Evolutionary conservation across 2,888 invertebrate species (phyloP).

Genomic region (Dynastes grantii): DNA sequence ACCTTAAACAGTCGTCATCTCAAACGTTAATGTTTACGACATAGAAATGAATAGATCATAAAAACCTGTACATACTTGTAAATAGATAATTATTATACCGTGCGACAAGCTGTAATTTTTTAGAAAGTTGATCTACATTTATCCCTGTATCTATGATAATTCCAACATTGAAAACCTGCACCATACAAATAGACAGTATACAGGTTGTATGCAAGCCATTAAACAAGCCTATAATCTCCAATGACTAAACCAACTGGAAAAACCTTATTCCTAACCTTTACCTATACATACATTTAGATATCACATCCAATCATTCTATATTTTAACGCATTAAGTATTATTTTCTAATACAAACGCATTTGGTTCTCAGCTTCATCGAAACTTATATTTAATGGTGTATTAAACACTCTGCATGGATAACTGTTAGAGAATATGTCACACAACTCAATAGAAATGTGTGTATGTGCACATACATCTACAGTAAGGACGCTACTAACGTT

Average conservation of each 20-base stretch:
- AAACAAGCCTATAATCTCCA: background rate
- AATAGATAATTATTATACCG: slow-evolving; percentile 37
- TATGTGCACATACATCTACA: no score
- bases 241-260: background rate
- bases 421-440: no score
- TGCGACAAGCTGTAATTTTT: slow-evolving; percentile 32
- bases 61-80: slow-evolving; percentile 39
- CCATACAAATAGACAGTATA: background rate
- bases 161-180: slow-evolving; percentile 12
- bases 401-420: no score
- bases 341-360: no score
- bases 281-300: no score
- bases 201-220: background rate
- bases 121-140: slow-evolving; percentile 45
- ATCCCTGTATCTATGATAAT: slow-evolving; percentile 19
- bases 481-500: no score
- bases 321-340: no score
- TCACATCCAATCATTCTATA: no score
- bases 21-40: slow-evolving; percentile 35
- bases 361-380: no score
- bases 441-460: no score
- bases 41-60: slow-evolving; percentile 47
- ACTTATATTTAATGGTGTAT: no score
- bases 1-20: slow-evolving; percentile 36
- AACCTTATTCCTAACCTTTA: no score